Conservation (phyloP, 2,113 vertebrate species). For the Sinocyclocheilus anophthalmus region DNA sequence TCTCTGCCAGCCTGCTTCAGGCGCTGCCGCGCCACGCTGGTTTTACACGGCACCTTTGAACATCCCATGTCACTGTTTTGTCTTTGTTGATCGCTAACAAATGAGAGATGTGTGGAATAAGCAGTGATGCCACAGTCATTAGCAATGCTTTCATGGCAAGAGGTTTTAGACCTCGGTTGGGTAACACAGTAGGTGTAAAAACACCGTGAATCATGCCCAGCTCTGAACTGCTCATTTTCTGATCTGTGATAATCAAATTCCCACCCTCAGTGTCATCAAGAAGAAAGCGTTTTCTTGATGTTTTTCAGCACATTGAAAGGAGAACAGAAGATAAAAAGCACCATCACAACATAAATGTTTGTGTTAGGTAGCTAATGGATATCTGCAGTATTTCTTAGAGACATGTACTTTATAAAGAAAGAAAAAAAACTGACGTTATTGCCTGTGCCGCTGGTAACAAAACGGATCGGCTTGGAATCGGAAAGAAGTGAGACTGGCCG, state of each 20-base stretch:
- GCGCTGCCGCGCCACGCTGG: neutral
- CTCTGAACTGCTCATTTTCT: conserved; percentile 5
- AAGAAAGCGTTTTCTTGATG: neutral
- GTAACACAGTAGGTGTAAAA: conserved; percentile 8
- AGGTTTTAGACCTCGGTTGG: neutral
- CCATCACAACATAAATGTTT: neutral
- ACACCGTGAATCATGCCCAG: neutral
- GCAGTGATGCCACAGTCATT: neutral
- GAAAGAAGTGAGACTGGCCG: too few relatives aligned
- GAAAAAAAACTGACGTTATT: neutral
- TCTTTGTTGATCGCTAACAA: neutral
- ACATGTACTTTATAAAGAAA: neutral
- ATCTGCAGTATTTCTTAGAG: neutral
- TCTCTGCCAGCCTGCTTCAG: conserved; percentile 12
- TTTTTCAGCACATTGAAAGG: neutral
- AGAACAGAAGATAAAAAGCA: neutral
- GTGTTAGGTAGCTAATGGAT: neutral
- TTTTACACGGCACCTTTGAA: conserved; percentile 4
- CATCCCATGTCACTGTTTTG: neutral
- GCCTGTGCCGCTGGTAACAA: too few relatives aligned
- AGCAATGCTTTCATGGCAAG: neutral
- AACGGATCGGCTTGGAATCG: too few relatives aligned
- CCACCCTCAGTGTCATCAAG: neutral
- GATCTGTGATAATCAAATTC: neutral
- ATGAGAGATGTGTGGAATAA: neutral